Conservation (phyloP, 2,888 invertebrate genomes). For the Polydrusus tereticollis region DNA sequence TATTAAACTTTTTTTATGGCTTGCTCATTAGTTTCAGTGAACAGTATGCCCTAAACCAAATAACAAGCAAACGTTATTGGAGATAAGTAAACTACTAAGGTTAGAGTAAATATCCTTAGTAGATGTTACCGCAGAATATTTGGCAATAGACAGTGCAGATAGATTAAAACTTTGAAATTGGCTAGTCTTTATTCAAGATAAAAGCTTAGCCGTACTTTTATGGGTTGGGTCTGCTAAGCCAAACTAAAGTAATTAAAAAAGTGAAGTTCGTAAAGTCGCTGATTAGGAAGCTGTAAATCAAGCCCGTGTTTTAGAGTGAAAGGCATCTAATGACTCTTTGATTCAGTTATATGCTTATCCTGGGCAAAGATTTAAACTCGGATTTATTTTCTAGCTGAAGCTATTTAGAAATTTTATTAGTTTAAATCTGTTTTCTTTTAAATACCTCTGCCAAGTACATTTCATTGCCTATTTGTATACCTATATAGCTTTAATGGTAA, state of each 20-base stretch:
- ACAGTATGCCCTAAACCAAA: too few relatives aligned
- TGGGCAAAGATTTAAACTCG: slow-evolving; percentile 18
- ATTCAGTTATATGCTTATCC: slow-evolving; percentile 56
- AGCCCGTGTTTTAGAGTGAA: slow-evolving; percentile 53
- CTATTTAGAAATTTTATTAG: slow-evolving; percentile 13
- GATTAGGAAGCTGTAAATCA: slow-evolving; percentile 61
- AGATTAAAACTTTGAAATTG: slow-evolving; percentile 44
- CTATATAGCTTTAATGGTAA: neutral
- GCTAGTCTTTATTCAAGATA: slow-evolving; percentile 40
- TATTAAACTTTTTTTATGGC: too few relatives aligned
- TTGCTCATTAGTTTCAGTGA: too few relatives aligned
- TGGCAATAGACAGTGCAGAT: slow-evolving; percentile 27
- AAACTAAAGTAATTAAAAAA: slow-evolving; percentile 53
- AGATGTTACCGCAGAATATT: slow-evolving; percentile 6
- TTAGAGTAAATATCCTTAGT: neutral
- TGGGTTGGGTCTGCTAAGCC: slow-evolving; percentile 37
- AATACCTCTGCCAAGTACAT: neutral
- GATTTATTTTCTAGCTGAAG: slow-evolving; percentile 10
- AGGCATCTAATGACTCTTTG: slow-evolving; percentile 58
- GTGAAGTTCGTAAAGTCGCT: slow-evolving; percentile 57
- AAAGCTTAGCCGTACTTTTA: slow-evolving; percentile 28
- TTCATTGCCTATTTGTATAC: neutral
- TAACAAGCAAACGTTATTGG: neutral
- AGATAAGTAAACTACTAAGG: neutral
- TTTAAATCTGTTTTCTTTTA: neutral